Evolutionary conservation across 2,888 invertebrate species (phyloP), one percentile per base, ranked within the genome.

Genomic region (Drosophila recens): DNA sequence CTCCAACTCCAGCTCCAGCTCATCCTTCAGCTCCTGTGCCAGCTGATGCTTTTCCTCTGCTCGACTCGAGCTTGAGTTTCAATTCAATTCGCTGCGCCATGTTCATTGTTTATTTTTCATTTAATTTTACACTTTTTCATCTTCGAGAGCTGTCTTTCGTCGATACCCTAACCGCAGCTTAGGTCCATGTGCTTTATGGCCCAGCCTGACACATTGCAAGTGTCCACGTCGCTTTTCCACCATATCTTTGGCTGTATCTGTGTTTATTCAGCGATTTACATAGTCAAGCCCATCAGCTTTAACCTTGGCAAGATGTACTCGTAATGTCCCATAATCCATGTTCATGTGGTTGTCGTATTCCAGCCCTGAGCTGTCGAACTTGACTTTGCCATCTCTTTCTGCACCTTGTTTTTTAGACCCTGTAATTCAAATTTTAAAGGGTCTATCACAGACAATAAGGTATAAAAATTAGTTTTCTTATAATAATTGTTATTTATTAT

Each of bases 81-180:
- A 85, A 87, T 85, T 85, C 89, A 87, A 89, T 89, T 77, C 76
- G 74, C 82, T 82, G 68, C 66, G 86, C 83, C 75, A 82, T 73
- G 68, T 87, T 85, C 89, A 85, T 89, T 89, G 89, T 85, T 85
- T 85, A 85, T 87, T 89, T 85, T 85, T 89, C 82, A 85, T 89
- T 85, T 85, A 85, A 89, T 89, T 89, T 89, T 82, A 82, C 80
- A 85, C 75, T 73, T 69, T 75, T 79, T 79, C 67, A 75, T 79
- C 75, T 75, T 70, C 38, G 62, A 75, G 58, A 42, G 67, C 43
- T 54, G 34, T 23, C 13, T 4, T 30, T 38, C 23, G n/a, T 20
- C 23, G 23, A 48, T 54, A 40, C 56, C 49, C 45, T 43, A 5
- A 30, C 9, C 42, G 13, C 38, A 23, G 3, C 38, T 9, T 17